Evolutionary conservation across 1,140 invertebrate species (phyloP), one percentile per base, ranked within the genome.

Genomic region (Drosophila ambigua): DNA sequence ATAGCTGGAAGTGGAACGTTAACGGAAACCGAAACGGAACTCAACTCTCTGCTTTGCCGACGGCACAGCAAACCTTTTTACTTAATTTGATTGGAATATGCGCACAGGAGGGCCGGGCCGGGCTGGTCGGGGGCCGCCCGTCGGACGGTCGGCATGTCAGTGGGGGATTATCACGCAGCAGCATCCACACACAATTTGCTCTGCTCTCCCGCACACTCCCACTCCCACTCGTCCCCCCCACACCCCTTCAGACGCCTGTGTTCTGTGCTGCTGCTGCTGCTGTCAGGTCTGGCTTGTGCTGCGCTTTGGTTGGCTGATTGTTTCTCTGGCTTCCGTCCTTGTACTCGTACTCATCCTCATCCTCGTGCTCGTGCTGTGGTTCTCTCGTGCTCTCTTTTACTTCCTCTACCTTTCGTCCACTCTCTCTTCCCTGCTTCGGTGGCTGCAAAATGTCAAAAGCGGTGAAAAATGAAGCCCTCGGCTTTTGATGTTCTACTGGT

Each of bases 21-120:
- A 69, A 26, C 26, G 52, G 53, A 43, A 69, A 48, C n/a, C n/a
- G 15, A 54, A 63, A 26, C 24, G 57, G 46, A 45, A 28, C 54
- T 45, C 35, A 39, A 5, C 35, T 39, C 35, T 39, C 35, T 39
- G 35, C 35, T 39, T 39, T 39, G 63, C 55, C 35, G 46, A 46
- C 50, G 50, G 45, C 28, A 28, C 28, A 54, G 45, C 59, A 74
- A 85, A 85, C 71, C 82, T 88, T 82, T 85, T 50, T 87, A 82
- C 71, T 87, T 85, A 85, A 85, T 85, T 85, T 85, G 83, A 85
- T 85, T 85, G 83, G 82, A 82, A 85, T 85, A 87, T 87, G 83
- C 83, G 73, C 64, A 77, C 64, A 79, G 72, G 69, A 60, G 62
- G 73, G 72, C 58, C 52, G 31, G 24, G 39, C 45, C 48, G 57